Conservation (phyloP, 2,113 vertebrate species). For the Ardeotis arabs region DNA sequence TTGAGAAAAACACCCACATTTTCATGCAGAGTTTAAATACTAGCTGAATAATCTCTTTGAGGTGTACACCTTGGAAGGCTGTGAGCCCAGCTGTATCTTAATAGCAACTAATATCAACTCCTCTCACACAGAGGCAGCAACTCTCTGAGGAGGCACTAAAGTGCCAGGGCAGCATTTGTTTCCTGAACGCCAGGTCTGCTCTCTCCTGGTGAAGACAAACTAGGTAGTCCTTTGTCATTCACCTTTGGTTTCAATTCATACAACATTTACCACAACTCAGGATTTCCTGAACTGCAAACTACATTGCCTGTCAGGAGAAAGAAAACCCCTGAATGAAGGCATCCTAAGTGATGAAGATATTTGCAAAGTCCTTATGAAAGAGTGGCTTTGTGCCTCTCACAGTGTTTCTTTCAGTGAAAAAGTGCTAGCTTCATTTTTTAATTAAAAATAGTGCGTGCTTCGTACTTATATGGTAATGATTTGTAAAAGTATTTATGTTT, state of each 20-base stretch:
- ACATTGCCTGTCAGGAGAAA: not conserved
- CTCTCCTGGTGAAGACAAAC: not conserved
- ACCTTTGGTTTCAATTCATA: not conserved
- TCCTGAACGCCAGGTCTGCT: not conserved
- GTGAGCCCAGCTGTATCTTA: not conserved
- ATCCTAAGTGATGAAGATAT: not conserved
- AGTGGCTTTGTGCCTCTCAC: not conserved
- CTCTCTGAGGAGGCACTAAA: not conserved
- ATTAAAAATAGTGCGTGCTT: constrained; percentile 35
- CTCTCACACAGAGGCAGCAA: not conserved
- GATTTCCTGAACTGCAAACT: not conserved
- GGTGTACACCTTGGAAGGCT: not conserved
- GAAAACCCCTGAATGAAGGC: not conserved
- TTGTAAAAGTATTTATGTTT: constrained; percentile 67
- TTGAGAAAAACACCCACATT: not conserved
- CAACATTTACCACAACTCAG: not conserved
- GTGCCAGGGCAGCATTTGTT: not conserved
- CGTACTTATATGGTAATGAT: constrained; percentile 38
- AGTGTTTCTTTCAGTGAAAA: not conserved
- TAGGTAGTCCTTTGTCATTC: not conserved
- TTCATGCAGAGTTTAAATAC: constrained; percentile 4
- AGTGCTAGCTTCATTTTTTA: constrained; percentile 42
- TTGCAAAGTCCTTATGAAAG: not conserved
- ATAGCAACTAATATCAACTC: constrained; percentile 9
- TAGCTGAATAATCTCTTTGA: not conserved